Percentiles rank a stretch among this genome's conserved stretches.
Conservation (phyloP, 2,888 invertebrate genomes). For the Drosophila paranaensis region DNA sequence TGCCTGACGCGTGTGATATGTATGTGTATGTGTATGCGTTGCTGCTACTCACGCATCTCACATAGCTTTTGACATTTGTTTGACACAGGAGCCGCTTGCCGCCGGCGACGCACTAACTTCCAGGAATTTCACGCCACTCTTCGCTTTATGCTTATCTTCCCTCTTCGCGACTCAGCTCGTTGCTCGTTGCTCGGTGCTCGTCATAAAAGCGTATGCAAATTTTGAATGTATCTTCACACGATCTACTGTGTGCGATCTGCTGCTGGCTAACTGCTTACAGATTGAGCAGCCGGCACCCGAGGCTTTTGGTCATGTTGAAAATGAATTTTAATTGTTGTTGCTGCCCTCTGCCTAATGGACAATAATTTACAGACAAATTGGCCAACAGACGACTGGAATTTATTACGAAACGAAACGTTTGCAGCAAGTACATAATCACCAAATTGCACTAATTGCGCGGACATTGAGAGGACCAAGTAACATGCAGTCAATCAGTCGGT, state of each 20-base stretch:
- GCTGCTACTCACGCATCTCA: conserved; percentile 9
- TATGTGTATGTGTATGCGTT: not conserved
- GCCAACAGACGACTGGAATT: conserved; percentile 26
- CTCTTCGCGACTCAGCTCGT: too few relatives aligned
- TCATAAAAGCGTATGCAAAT: conserved; percentile 64
- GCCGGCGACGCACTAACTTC: conserved; percentile 59
- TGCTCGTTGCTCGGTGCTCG: conserved; percentile 7
- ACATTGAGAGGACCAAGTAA: not conserved
- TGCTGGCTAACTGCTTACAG: conserved; percentile 66
- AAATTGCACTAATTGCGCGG: conserved; percentile 4
- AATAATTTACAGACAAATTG: conserved; percentile 54
- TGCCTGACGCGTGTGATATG: conserved; percentile 5
- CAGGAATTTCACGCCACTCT: conserved; percentile 75
- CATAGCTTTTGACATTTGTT: conserved; percentile 66
- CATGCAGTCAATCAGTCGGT: not conserved
- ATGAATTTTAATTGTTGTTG: conserved; percentile 77
- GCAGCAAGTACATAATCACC: conserved; percentile 6
- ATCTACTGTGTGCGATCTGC: conserved; percentile 41
- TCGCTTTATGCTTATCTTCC: conserved; percentile 44
- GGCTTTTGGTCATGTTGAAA: conserved; percentile 65
- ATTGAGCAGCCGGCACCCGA: conserved; percentile 44
- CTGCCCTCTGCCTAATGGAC: conserved; percentile 43
- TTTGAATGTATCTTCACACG: conserved; percentile 75
- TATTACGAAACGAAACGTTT: conserved; percentile 28
- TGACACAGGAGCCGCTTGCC: conserved; percentile 73